phyloP scores from a whole-genome alignment of 2,797 vertebrate genomes.

The Acipenser ruthenus region DNA sequence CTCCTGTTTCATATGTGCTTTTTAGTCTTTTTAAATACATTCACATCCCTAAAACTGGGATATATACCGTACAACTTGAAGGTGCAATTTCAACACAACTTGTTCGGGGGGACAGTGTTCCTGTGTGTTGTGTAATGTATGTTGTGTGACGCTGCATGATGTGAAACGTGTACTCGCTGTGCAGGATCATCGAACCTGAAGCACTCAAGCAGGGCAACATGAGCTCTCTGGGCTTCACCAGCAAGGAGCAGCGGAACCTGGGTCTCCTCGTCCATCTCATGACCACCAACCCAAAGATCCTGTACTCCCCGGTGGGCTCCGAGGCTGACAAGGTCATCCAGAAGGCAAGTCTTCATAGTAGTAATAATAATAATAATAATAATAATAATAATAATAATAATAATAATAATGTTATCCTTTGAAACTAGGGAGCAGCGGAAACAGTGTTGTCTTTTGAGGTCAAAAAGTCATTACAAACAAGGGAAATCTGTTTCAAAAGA shows the following conservation, averaged over 20 bases:
- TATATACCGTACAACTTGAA: too few species aligned
- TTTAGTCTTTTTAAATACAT: too few species aligned
- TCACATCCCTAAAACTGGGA: too few species aligned
- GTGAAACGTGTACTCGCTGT: background rate
- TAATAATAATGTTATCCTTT: background rate
- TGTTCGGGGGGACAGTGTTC: background rate
- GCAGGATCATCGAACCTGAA: conserved; percentile 86
- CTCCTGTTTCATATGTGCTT: too few species aligned
- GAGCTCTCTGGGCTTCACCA: conserved; percentile 92
- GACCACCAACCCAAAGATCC: conserved; percentile 96
- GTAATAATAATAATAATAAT: background rate
- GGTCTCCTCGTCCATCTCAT: conserved; percentile 90
- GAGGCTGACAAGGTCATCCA: conserved; percentile 88
- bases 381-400: background rate
- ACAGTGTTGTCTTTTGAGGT: background rate
- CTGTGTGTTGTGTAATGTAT: conserved; percentile 1
- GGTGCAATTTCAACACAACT: too few species aligned
- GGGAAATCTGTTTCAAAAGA: too few species aligned
- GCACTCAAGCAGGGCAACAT: conserved; percentile 89
- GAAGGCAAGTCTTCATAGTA: conserved; percentile 61
- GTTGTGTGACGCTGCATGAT: background rate
- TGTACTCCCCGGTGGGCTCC: conserved; percentile 84
- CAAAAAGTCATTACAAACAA: background rate
- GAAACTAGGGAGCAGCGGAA: background rate
- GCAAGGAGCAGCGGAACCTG: conserved; percentile 91